Evolutionary conservation across 2,888 invertebrate species (phyloP), one percentile per base, ranked within the genome.

Genomic region (Netelia virgata): DNA sequence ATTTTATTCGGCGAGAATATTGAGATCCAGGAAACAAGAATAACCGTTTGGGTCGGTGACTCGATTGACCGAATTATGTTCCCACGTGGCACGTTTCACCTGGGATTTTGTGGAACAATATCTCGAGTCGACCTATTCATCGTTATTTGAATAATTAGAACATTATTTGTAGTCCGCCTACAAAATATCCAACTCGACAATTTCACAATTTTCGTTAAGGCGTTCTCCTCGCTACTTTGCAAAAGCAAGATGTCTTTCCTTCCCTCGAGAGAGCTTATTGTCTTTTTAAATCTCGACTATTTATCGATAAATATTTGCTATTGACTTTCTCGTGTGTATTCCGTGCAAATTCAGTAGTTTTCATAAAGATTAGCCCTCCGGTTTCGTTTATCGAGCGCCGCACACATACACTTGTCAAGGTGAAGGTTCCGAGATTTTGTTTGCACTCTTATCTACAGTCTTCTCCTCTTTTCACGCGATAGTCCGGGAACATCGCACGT

Each of bases 301-400:
- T 57, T 61, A 28, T 36, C 11, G 63, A 28, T 16, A 55, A 78
- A 78, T 78, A 70, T 78, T 70, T 69, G 41, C n/a, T 57, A 69
- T 75, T 43, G 9, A 9, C 23, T 43, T 66, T 14, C 5, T 6
- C 11, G 5, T 66, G 64, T 83, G 16, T 83, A 41, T 72, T 57
- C 57, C 41, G 23, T 20, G 74, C 10, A 64, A 78, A 75, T 79
- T 72, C 68, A 43, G 75, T 59, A 70, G 79, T 75, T 83, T 50
- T 41, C 61, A 41, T 53, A 23, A 20, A 57, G 68, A 74, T 78
- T 73, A 43, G 14, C 11, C 16, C 18, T 43, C n/a, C 11, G 50
- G 36, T 55, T 78, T 63, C 36, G 61, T 63, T 68, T 63, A 61
- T 66, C 9, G 18, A 68, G 53, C 43, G 59, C 47, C 43, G 59